Base-by-base conservation (phyloP, 2,113 vertebrate species). In the Carassius carassius region DNA sequence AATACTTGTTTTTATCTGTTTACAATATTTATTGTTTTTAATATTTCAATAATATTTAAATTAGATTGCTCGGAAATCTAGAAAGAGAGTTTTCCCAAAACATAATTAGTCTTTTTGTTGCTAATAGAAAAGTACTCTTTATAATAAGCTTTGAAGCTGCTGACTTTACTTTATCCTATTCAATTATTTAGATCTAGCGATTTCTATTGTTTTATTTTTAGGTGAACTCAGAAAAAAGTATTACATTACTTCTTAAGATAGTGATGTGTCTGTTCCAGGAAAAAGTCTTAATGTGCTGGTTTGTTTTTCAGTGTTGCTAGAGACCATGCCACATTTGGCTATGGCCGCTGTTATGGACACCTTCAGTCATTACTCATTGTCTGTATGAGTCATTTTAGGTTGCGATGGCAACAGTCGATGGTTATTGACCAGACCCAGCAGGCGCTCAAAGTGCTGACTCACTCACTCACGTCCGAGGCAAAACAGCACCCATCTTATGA, bases 381-480 rank as follows among this genome's bases (percentile, higher is more conserved):
- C 84, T 37, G 77, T 47, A 41, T 23, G 63, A 83, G 56, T 89
- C 88, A 63, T 87, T 89, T 87, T 29, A 82, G 1, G 85, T 89
- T 88, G 47, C 90, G 29, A 81, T 88, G 86, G 91, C 63, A 74
- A 86, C 89, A 44, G 47, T 35, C 37, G 47, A 87, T 88, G 85
- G 65, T 80, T 76, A 54, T 74, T 11, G 12, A 81, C 90, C 92
- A 74, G 91, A 11, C 93, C 92, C 89, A 29, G 49, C 82, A 10
- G 44, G 56, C 14, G 63, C 32, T 56, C 87, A 80, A 14, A 79
- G 11, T 60, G 86, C 90, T 94, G 93, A 94, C 44, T 93, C 93
- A 94, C 25, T 72, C 2, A 16, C 56, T 78, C 51, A 60, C 32
- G 2, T 49, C 65, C 9, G 13, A 49, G 29, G 49, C 32, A 54